Percentiles rank a stretch among this genome's conserved stretches.
Conservation (phyloP, 2,113 vertebrate genomes). For the Triplophysa rosa region DNA sequence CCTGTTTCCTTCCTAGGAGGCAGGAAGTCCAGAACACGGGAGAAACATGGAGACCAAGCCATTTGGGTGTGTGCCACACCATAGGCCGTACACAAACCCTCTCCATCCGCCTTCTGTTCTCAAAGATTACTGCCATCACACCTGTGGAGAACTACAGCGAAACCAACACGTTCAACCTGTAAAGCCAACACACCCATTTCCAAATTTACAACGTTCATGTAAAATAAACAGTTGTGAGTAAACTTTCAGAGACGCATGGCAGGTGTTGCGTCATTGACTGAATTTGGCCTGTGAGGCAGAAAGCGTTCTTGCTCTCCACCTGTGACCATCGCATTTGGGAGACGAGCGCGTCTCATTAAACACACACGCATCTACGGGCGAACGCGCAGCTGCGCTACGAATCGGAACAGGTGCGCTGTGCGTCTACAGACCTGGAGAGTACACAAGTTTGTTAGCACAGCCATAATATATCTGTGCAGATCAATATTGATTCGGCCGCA, state of each 20-base stretch:
- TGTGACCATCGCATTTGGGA: conserved; percentile 1
- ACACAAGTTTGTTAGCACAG: conserved; percentile 29
- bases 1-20: conserved; percentile 72
- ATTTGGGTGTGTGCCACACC: conserved; percentile 62
- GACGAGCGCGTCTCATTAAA: conserved; percentile 30
- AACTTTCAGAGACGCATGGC: neutral
- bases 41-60: conserved; percentile 43
- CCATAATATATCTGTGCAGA: conserved; percentile 47
- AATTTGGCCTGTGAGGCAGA: neutral
- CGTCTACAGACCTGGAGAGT: conserved; percentile 16
- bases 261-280: neutral
- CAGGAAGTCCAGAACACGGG: conserved; percentile 66
- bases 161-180: neutral
- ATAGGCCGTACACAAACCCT: conserved; percentile 8
- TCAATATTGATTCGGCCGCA: conserved; percentile 79
- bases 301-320: conserved; percentile 15
- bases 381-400: conserved; percentile 22
- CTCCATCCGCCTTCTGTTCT: neutral
- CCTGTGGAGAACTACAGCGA: neutral
- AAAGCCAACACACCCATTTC: neutral
- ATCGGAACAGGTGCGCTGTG: neutral
- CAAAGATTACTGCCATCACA: conserved; percentile 3
- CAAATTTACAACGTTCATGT: too few species aligned
- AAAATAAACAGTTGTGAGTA: too few species aligned
- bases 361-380: conserved; percentile 6